phyloP scores from a whole-genome alignment of 2,888 invertebrate species.

The Cephus spinipes region DNA sequence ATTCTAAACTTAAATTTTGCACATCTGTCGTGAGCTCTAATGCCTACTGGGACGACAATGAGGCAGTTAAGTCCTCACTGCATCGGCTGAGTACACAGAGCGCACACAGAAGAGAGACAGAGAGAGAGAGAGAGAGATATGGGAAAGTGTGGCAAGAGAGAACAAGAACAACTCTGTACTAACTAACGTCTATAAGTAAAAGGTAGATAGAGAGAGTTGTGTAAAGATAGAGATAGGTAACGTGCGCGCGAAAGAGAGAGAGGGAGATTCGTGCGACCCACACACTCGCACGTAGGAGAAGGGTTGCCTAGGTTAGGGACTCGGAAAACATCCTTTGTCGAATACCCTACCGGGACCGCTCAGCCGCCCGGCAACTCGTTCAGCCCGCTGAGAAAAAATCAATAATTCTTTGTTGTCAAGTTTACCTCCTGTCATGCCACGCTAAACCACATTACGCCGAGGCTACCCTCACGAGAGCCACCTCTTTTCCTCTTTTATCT shows the following conservation, averaged over 20 bases:
- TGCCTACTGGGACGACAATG: constrained; percentile 57
- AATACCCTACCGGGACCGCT: constrained; percentile 64
- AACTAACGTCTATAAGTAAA: not conserved
- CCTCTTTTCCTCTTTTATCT: constrained; percentile 31
- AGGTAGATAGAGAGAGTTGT: constrained; percentile 49
- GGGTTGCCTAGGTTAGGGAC: constrained; percentile 66
- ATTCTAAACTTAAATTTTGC: constrained; percentile 57
- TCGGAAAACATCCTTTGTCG: constrained; percentile 66
- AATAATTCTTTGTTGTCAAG: constrained; percentile 65
- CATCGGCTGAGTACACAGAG: constrained; percentile 60
- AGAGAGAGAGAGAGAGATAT: not conserved
- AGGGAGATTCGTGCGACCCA: constrained; percentile 25
- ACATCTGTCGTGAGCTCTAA: constrained; percentile 59
- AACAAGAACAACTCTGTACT: not conserved
- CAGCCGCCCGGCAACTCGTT: constrained; percentile 62
- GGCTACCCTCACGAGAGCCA: constrained; percentile 11
- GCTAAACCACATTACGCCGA: constrained; percentile 54
- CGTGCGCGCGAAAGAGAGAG: constrained; percentile 25
- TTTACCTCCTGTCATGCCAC: constrained; percentile 60
- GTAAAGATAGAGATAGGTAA: constrained; percentile 16
- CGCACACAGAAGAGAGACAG: constrained; percentile 35
- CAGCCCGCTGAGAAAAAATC: constrained; percentile 62
- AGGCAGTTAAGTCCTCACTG: constrained; percentile 60
- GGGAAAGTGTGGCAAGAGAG: not conserved
- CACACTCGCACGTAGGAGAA: constrained; percentile 50